These are phyloP conservation scores for Diabrotica balteata DNA, from an alignment of 2,888 invertebrate genomes.

Conservation along the genomic window DNA sequence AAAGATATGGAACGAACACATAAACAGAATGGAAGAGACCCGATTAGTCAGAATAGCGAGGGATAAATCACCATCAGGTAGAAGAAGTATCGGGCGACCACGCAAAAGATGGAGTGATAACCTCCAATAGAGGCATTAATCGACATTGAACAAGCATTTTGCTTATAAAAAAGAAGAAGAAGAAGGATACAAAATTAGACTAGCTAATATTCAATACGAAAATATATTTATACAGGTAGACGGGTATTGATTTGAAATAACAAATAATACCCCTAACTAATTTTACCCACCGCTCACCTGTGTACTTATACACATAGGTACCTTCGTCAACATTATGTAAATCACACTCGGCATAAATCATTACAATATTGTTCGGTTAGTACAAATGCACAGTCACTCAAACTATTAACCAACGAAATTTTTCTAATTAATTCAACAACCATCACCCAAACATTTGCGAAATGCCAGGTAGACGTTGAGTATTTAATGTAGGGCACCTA, in stretches of 20 bases:
- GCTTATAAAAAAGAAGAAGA: too few relatives aligned
- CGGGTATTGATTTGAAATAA: conserved; percentile 6
- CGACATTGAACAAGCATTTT: too few relatives aligned
- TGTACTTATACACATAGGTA: neutral
- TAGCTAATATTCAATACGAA: too few relatives aligned
- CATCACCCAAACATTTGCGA: conserved; percentile 34
- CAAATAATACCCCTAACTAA: conserved; percentile 1
- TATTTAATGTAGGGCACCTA: conserved; percentile 45
- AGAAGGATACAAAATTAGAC: too few relatives aligned
- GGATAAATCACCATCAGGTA: too few relatives aligned
- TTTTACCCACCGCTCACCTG: conserved; percentile 8
- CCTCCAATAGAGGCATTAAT: too few relatives aligned
- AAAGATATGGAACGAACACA: too few relatives aligned
- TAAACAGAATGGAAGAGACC: too few relatives aligned
- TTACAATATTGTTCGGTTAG: conserved; percentile 3
- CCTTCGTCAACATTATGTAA: neutral
- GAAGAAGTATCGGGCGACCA: too few relatives aligned
- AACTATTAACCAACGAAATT: conserved; percentile 25
- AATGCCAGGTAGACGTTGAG: conserved; percentile 38
- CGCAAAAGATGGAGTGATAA: too few relatives aligned
- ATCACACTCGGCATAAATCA: conserved; percentile 11
- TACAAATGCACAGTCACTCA: conserved; percentile 24
- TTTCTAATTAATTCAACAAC: conserved; percentile 35
- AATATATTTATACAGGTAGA: neutral
- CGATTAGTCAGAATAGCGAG: too few relatives aligned